Evolutionary conservation across 2,797 vertebrate species (phyloP).

Genomic region (Columba guinea): DNA sequence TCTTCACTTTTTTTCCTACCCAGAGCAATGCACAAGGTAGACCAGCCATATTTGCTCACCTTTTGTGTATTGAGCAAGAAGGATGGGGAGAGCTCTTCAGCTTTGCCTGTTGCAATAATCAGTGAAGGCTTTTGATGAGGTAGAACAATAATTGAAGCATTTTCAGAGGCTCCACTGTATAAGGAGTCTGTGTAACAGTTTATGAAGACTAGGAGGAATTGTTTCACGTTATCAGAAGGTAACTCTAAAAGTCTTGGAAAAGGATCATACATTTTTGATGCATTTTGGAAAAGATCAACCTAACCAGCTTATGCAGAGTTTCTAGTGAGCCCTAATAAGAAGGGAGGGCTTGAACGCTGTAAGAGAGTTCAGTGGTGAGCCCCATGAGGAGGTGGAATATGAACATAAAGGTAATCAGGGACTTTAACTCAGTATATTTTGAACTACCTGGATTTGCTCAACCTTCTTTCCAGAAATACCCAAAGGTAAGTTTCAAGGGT

Average conservation of each 20-base stretch:
- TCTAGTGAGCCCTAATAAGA: neutral
- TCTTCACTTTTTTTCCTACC: conserved; percentile 47
- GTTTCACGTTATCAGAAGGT: neutral
- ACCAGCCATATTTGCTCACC: neutral
- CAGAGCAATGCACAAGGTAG: neutral
- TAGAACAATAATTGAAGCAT: neutral
- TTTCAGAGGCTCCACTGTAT: neutral
- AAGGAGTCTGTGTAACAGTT: neutral
- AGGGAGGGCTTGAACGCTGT: neutral
- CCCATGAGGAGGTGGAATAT: neutral
- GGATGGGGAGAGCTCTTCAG: neutral
- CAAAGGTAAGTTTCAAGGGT: neutral
- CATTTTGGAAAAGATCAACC: neutral
- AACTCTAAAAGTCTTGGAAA: neutral
- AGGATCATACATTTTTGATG: neutral
- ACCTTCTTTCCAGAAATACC: neutral
- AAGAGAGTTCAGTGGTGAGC: neutral
- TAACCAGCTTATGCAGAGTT: neutral
- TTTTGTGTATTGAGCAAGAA: neutral
- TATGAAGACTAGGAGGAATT: neutral
- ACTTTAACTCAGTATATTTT: neutral
- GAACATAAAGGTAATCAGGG: neutral
- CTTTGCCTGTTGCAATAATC: neutral
- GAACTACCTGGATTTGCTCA: neutral
- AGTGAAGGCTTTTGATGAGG: neutral